Percentiles rank a stretch among this genome's conserved stretches.
Evolutionary conservation across 2,113 vertebrate species (phyloP).

Genomic region (Chamaea fasciata): DNA sequence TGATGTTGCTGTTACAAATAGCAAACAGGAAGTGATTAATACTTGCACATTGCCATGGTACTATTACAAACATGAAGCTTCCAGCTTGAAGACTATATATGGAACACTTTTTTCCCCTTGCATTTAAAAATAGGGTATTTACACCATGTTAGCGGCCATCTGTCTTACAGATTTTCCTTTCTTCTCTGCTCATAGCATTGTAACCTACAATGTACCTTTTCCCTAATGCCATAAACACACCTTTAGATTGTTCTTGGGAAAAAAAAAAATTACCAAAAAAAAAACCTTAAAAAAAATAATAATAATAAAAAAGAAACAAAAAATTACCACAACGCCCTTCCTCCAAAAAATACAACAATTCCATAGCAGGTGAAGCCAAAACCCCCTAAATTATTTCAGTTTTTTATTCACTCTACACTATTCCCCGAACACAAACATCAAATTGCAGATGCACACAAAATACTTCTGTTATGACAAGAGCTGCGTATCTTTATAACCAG

Average conservation of each 20-base stretch:
- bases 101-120: neutral
- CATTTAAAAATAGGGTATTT: conserved; percentile 25
- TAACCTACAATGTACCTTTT: conserved; percentile 49
- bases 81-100: neutral
- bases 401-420: conserved; percentile 60
- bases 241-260: neutral
- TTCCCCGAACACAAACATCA: conserved; percentile 66
- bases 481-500: conserved; percentile 55
- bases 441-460: conserved; percentile 68
- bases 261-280: neutral
- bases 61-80: neutral
- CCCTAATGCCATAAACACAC: conserved; percentile 61
- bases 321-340: neutral
- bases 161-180: conserved; percentile 49
- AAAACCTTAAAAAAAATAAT: neutral
- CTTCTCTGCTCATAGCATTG: conserved; percentile 9
- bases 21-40: neutral
- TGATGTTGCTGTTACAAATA: neutral
- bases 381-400: conserved; percentile 32
- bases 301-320: too few relatives aligned
- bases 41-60: neutral
- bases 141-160: conserved; percentile 19
- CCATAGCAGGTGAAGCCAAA: conserved; percentile 54
- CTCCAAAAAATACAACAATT: conserved; percentile 49
- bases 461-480: conserved; percentile 68